These are phyloP conservation scores for Epinotia brunnichana DNA, from an alignment of 2,888 invertebrate species.

Conservation along the genomic window DNA sequence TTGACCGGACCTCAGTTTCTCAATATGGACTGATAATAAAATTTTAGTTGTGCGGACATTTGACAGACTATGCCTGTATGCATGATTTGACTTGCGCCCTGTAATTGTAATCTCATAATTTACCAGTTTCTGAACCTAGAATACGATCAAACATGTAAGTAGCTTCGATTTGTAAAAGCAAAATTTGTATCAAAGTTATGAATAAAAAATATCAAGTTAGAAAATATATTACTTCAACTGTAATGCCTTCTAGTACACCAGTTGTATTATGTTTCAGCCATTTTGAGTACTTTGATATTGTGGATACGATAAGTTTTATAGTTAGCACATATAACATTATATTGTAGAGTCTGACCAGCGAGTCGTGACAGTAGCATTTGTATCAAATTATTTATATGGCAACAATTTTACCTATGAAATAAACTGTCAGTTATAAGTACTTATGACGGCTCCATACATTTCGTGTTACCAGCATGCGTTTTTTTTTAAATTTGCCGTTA, in stretches of 20 bases:
- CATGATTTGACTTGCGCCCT: conserved; percentile 7
- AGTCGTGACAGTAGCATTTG: too few relatives aligned
- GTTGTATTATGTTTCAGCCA: conserved; percentile 7
- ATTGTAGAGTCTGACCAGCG: too few relatives aligned
- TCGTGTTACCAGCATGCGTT: too few relatives aligned
- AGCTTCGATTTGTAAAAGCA: conserved; percentile 18
- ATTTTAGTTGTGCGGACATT: neutral
- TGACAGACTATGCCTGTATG: conserved; percentile 11
- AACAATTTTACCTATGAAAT: too few relatives aligned
- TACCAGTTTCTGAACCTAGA: conserved; percentile 8
- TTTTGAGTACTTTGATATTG: conserved; percentile 21
- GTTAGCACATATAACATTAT: conserved; percentile 35
- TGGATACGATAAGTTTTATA: conserved; percentile 23
- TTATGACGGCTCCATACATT: too few relatives aligned
- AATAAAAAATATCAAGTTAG: conserved; percentile 20
- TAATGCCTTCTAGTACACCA: conserved; percentile 31
- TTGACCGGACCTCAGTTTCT: too few relatives aligned
- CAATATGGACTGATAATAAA: too few relatives aligned
- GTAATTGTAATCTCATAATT: conserved; percentile 18
- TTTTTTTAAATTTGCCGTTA: too few relatives aligned
- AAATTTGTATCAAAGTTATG: conserved; percentile 23
- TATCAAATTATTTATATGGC: too few relatives aligned
- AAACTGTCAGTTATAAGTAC: too few relatives aligned
- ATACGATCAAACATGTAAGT: conserved; percentile 21
- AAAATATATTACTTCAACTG: conserved; percentile 14